phyloP scores from a whole-genome alignment of 2,888 invertebrate species.

The Onthophagus sagittarius region DNA sequence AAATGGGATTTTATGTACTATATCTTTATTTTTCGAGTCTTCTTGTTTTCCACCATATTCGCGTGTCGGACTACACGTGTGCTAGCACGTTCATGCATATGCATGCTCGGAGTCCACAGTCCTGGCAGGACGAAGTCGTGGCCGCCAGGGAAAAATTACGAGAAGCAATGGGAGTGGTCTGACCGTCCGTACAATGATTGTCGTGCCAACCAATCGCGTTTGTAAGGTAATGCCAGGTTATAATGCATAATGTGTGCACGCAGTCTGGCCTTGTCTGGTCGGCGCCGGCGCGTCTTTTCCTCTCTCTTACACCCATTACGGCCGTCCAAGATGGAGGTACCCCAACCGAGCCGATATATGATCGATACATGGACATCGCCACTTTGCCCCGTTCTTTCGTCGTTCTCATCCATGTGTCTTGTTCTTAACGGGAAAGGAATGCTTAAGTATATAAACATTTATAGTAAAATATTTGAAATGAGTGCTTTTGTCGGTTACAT shows the following conservation, averaged over 20 bases:
- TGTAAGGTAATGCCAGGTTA: constrained; percentile 49
- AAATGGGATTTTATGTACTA: background rate
- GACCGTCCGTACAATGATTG: constrained; percentile 46
- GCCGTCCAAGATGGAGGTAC: constrained; percentile 45
- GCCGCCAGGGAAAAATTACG: constrained; percentile 31
- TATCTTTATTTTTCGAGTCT: background rate
- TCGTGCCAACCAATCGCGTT: constrained; percentile 49
- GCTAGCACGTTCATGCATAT: background rate
- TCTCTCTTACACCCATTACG: constrained; percentile 43
- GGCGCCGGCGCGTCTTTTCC: constrained; percentile 34
- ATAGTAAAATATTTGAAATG: background rate
- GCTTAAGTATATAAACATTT: too few relatives aligned
- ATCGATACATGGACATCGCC: constrained; percentile 22
- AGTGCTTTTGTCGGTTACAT: background rate
- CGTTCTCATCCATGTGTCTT: background rate
- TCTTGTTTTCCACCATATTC: background rate
- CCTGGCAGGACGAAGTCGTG: background rate
- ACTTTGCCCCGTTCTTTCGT: background rate
- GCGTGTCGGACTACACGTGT: background rate
- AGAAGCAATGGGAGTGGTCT: constrained; percentile 46
- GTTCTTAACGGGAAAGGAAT: too few relatives aligned
- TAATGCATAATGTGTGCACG: constrained; percentile 48
- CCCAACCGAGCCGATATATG: constrained; percentile 35
- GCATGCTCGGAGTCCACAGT: background rate
- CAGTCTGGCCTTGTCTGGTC: constrained; percentile 43